These are phyloP conservation scores for Ruditapes philippinarum DNA, from an alignment of 1,140 invertebrate genomes.

Conservation along the genomic window DNA sequence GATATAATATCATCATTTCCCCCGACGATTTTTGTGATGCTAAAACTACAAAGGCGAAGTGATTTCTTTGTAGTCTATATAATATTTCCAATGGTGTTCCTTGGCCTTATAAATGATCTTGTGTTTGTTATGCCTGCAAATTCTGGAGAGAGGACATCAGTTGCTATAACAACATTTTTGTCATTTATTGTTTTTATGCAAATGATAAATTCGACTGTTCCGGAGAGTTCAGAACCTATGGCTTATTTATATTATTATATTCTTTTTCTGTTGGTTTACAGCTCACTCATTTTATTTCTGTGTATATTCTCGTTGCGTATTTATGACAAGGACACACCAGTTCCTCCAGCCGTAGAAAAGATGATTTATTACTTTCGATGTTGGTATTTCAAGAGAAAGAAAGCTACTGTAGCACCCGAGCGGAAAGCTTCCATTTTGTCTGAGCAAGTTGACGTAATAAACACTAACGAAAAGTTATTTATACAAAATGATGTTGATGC, in stretches of 20 bases:
- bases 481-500: too few species aligned
- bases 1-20: background rate
- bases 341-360: background rate
- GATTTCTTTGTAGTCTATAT: constrained; percentile 88
- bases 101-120: constrained; percentile 88
- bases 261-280: constrained; percentile 29
- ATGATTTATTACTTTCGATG: background rate
- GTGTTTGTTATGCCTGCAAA: constrained; percentile 89
- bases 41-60: constrained; percentile 15
- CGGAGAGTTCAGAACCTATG: constrained; percentile 88
- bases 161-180: constrained; percentile 88
- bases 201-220: constrained; percentile 88
- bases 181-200: constrained; percentile 89
- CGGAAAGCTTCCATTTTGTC: background rate
- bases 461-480: too few species aligned
- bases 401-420: background rate
- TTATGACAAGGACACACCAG: background rate
- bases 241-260: constrained; percentile 81
- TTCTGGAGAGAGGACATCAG: constrained; percentile 88
- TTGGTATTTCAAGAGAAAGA: background rate
- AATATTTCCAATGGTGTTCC: constrained; percentile 88
- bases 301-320: constrained; percentile 28
- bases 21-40: background rate
- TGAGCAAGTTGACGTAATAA: background rate
- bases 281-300: constrained; percentile 29